Evolutionary conservation across 2,888 invertebrate species (phyloP), one percentile per base, ranked within the genome.

Genomic region (Pseudeuparius sepicola): DNA sequence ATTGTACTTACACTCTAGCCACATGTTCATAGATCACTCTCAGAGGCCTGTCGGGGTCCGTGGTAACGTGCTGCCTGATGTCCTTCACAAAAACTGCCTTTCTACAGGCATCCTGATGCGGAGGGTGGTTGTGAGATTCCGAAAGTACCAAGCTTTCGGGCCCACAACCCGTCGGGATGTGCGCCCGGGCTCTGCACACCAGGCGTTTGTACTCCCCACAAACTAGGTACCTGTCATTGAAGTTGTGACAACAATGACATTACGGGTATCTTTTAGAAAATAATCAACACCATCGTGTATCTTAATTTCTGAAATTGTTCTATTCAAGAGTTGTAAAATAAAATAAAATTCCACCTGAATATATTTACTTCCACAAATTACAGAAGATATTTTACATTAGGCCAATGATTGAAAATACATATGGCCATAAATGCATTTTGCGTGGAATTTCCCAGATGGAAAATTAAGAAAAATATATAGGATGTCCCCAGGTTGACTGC

Each of bases 31-130:
- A 50, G 15, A 49, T 44, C 9, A 47, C 37, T 20, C 36, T 49
- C 20, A 51, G 35, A n/a, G n/a, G n/a, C n/a, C n/a, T n/a, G n/a
- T n/a, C n/a, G n/a, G n/a, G n/a, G 14, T 30, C 17, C 4, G 14
- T 36, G n/a, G 37, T 29, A 20, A 52, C 42, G 18, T 40, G 45
- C 11, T 17, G 31, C 39, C 49, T 52, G 4, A 53, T 41, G 28
- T 51, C 46, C 28, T 39, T 50, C n/a, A 54, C 35, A 35, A 56
- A 56, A 6, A 40, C 43, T 14, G 52, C 50, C 40, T 51, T 55
- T 31, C 51, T 27, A 11, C 29, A 36, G n/a, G 39, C 44, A 12
- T 44, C 39, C 7, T 31, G 31, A 7, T 25, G 29, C 4, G 52
- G 53, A 7, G 50, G 51, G 43, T 53, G 52, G 36, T 51, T 51